Conservation (phyloP, 2,888 invertebrate genomes). For the Dryadula phaetusa region DNA sequence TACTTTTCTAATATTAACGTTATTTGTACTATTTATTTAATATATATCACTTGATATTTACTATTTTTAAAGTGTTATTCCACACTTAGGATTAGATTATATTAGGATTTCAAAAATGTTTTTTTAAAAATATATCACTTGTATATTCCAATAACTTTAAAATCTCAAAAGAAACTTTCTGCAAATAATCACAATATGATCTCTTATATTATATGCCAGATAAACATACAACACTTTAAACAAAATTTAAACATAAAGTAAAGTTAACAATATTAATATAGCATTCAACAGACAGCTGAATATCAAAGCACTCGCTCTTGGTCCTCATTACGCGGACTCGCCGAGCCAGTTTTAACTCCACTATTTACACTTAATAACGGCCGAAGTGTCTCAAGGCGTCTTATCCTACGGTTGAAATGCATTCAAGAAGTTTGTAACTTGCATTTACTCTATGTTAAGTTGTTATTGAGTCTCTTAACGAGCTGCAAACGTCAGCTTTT, state of each 20-base stretch:
- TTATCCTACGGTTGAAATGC: constrained; percentile 41
- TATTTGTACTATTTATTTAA: no score
- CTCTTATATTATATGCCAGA: not conserved
- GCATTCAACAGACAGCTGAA: constrained; percentile 35
- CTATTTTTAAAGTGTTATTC: no score
- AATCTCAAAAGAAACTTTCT: no score
- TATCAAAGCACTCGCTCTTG: constrained; percentile 41
- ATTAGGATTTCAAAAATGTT: no score
- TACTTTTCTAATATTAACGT: no score
- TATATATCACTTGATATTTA: no score
- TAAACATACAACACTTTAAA: not conserved
- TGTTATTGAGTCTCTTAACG: constrained; percentile 45
- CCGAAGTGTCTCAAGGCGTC: constrained; percentile 38
- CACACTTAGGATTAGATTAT: no score
- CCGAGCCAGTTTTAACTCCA: constrained; percentile 44
- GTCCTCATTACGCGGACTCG: constrained; percentile 46
- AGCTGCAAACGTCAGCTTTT: constrained; percentile 41
- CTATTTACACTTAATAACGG: constrained; percentile 48
- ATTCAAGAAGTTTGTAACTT: constrained; percentile 43
- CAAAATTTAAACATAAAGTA: constrained; percentile 7
- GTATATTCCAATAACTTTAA: no score
- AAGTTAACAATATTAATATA: constrained; percentile 17
- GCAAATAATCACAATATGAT: not conserved
- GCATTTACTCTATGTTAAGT: constrained; percentile 42
- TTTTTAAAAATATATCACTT: no score